Percentiles rank a stretch among this genome's conserved stretches.
Conservation (phyloP, 1,140 invertebrate species). For the Penaeus indicus region DNA sequence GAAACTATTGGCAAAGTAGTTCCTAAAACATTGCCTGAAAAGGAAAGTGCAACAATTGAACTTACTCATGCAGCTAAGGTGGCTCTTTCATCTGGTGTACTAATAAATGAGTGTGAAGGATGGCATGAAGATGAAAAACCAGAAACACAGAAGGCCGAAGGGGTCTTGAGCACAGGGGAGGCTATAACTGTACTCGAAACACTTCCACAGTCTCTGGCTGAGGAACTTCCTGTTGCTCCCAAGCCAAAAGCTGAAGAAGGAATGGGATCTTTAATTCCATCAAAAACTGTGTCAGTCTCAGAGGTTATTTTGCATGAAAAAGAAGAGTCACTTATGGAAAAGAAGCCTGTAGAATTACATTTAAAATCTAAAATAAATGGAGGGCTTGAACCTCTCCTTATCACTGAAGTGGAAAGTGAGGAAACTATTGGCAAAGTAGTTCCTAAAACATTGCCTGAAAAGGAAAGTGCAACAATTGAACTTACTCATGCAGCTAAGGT, state of each 20-base stretch:
- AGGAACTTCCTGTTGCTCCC: slow-evolving; percentile 38
- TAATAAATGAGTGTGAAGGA: slow-evolving; percentile 59
- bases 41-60: slow-evolving; percentile 51
- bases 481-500: slow-evolving; percentile 55
- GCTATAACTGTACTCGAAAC: slow-evolving; percentile 73
- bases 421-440: slow-evolving; percentile 42
- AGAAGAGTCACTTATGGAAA: slow-evolving; percentile 71
- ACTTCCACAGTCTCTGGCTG: slow-evolving; percentile 45
- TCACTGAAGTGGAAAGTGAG: slow-evolving; percentile 57
- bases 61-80: slow-evolving; percentile 55
- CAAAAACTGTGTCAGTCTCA: slow-evolving; percentile 75
- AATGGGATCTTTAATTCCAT: slow-evolving; percentile 66
- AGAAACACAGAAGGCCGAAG: slow-evolving; percentile 70
- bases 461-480: slow-evolving; percentile 51
- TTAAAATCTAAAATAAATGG: slow-evolving; percentile 47
- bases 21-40: background rate
- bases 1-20: slow-evolving; percentile 42
- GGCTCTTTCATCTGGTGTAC: slow-evolving; percentile 51
- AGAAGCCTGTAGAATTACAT: slow-evolving; percentile 30
- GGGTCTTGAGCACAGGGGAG: slow-evolving; percentile 76
- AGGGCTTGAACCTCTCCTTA: slow-evolving; percentile 42
- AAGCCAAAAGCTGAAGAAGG: slow-evolving; percentile 51
- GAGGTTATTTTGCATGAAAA: slow-evolving; percentile 75
- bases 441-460: background rate
- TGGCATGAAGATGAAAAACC: slow-evolving; percentile 68